Evolutionary conservation across 2,888 invertebrate species (phyloP).

Genomic region (Electrophaes corylata): DNA sequence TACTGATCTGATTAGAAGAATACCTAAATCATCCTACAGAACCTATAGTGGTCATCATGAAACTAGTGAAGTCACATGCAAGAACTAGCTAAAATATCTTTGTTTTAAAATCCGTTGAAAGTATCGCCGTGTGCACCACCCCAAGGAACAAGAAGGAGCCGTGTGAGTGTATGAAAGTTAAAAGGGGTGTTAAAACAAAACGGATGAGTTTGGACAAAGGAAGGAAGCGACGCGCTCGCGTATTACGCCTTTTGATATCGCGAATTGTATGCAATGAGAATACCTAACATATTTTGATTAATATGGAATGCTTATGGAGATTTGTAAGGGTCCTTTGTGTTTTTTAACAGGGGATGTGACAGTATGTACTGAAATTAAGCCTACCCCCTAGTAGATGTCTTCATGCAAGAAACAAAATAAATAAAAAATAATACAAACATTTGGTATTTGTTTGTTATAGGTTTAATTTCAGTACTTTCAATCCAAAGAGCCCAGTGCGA

Average conservation of each 20-base stretch:
- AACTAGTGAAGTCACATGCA: neutral
- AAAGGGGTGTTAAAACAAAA: constrained; percentile 84
- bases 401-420: too few relatives aligned
- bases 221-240: constrained; percentile 74
- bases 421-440: too few relatives aligned
- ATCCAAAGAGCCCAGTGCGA: too few relatives aligned
- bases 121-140: constrained; percentile 46
- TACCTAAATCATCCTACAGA: too few relatives aligned
- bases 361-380: neutral
- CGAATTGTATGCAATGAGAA: constrained; percentile 61
- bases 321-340: constrained; percentile 40
- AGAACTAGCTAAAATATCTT: neutral
- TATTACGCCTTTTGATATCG: constrained; percentile 75
- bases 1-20: too few relatives aligned
- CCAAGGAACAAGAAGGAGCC: constrained; percentile 62
- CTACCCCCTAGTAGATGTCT: too few relatives aligned
- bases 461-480: too few relatives aligned
- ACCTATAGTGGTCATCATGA: too few relatives aligned
- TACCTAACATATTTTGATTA: constrained; percentile 82
- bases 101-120: constrained; percentile 7
- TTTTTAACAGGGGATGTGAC: constrained; percentile 31
- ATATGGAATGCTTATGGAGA: constrained; percentile 52
- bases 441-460: too few relatives aligned
- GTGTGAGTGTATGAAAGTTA: constrained; percentile 76
- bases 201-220: constrained; percentile 82